phyloP scores from a whole-genome alignment of 2,888 invertebrate genomes.

The Micropterix aruncella region DNA sequence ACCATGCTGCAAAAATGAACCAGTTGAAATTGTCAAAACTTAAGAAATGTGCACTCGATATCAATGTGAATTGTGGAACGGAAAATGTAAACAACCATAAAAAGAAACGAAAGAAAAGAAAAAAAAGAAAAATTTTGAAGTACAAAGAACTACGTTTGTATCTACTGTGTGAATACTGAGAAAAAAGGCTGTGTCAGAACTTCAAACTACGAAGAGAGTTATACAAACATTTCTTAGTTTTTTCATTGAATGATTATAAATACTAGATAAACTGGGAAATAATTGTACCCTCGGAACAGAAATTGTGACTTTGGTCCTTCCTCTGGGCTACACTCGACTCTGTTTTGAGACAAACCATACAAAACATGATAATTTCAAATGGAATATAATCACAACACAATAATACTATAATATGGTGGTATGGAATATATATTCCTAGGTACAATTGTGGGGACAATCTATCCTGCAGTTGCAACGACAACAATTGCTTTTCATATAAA shows the following conservation, averaged over 20 bases:
- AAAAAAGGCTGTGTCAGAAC: neutral
- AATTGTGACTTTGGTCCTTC: neutral
- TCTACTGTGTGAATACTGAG: neutral
- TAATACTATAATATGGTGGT: no score
- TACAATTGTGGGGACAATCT: no score
- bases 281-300: slow-evolving; percentile 14
- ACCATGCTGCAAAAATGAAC: slow-evolving; percentile 9
- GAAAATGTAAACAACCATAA: slow-evolving; percentile 7
- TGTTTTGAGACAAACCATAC: neutral
- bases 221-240: slow-evolving; percentile 5
- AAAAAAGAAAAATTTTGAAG: slow-evolving; percentile 1
- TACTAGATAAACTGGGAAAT: neutral
- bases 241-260: slow-evolving; percentile 2
- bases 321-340: neutral
- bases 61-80: no score
- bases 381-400: no score
- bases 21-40: slow-evolving; percentile 1
- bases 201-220: slow-evolving; percentile 2
- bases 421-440: no score
- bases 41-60: slow-evolving; percentile 1
- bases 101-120: slow-evolving; percentile 6
- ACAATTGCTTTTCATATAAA: neutral
- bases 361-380: neutral
- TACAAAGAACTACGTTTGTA: neutral
- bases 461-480: neutral